Percentiles rank a stretch among this genome's conserved stretches.
These are phyloP conservation scores for Athalia cordata DNA, from an alignment of 2,888 invertebrate genomes.

Conservation along the genomic window DNA sequence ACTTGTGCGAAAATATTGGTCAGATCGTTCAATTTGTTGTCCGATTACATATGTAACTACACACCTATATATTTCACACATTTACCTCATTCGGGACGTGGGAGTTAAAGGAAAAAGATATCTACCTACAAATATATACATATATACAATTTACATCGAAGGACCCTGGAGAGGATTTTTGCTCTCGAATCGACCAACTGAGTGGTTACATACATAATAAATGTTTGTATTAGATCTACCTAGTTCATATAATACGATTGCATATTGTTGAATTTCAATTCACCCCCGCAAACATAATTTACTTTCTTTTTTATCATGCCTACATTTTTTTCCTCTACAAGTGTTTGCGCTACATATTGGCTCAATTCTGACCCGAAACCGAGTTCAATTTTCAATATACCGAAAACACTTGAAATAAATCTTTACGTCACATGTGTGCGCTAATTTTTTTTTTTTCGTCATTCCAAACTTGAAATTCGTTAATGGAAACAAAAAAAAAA, in stretches of 20 bases:
- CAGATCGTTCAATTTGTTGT: too few species aligned
- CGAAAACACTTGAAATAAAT: neutral
- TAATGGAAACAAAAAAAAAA: too few species aligned
- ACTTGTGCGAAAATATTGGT: slow-evolving; percentile 28
- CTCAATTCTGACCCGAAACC: slow-evolving; percentile 18
- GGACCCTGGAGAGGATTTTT: neutral
- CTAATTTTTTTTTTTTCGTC: neutral
- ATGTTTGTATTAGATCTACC: too few species aligned
- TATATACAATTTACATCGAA: neutral
- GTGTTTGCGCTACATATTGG: slow-evolving; percentile 32
- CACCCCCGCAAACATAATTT: slow-evolving; percentile 38
- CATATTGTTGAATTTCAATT: slow-evolving; percentile 30
- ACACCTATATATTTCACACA: too few species aligned
- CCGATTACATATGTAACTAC: too few species aligned
- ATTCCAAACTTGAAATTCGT: neutral
- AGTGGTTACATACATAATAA: too few species aligned
- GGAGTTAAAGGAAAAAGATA: too few species aligned
- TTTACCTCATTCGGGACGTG: too few species aligned
- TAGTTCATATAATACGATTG: slow-evolving; percentile 7
- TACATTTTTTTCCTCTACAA: slow-evolving; percentile 14
- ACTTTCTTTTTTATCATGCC: neutral
- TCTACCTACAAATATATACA: neutral
- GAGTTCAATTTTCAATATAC: neutral
- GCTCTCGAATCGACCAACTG: too few species aligned
- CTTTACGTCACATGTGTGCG: neutral